Base-by-base conservation (phyloP, 2,113 vertebrate species). In the Pelusios castaneus region DNA sequence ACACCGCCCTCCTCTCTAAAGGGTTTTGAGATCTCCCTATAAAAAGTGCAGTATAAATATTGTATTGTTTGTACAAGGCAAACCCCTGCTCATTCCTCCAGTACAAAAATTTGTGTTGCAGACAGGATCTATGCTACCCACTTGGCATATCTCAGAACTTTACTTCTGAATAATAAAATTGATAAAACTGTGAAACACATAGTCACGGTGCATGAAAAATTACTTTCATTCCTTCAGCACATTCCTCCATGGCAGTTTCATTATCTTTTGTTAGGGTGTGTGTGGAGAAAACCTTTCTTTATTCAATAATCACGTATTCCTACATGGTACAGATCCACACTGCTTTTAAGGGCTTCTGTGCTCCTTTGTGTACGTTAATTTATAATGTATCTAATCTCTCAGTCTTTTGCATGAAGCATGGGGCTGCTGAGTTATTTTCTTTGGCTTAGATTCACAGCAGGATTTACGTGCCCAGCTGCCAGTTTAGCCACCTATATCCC, bases 131-230 rank as follows among this genome's bases (percentile, higher is more conserved):
- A 43, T 91, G 92, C 89, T 60, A 85, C 13, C 56, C 80, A 80
- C 91, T 95, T 93, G 38, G 38, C 80, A 47, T 6, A 0, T 78
- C 85, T 73, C 41, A 49, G 38, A 84, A 84, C 79, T 54, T 93
- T 73, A 87, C 29, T 25, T 91, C 82, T 88, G 89, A 91, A 91
- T 84, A 56, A 47, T 82, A 94, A 95, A 95, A 93, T 43, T 25
- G 55, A 49, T 89, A 43, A 47, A 31, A 52, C 84, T 96, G 54
- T 0, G 3, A 80, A 75, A 94, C 84, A 56, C 84, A 91, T 25
- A 93, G 75, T 76, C 80, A 47, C 9, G 41, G 88, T 84, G 55
- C n/a, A 13, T 21, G 19, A 70, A n/a, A 43, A 89, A 67, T 91
- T 95, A 41, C 51, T 90, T 93, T 90, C 77, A 85, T 82, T 70